Base-by-base conservation (phyloP, 2,888 invertebrate genomes). In the Plusia festucae region DNA sequence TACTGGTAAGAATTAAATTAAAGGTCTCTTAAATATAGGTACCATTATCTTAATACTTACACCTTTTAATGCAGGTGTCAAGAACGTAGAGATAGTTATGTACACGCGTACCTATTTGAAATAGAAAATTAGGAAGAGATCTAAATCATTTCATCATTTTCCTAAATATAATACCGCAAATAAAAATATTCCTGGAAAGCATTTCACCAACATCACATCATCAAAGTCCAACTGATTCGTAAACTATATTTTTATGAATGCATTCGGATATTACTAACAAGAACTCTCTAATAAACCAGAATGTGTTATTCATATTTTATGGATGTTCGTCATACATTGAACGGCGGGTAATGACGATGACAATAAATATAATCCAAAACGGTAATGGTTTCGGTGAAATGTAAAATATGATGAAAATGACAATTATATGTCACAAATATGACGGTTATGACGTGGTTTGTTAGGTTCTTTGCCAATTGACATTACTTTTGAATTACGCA, bases 371-470 rank as follows among this genome's bases (percentile, higher is more conserved):
- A 62, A 66, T 68, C 61, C 59, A 57, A 81, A 74, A 71, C 74
- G 71, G 60, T 73, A 68, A 70, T 55, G 70, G 60, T 60, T 46
- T 16, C 68, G 59, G 70, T 71, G 71, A 79, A 61, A 78, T 71
- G 68, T 73, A 55, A 57, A 81, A 67, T 71, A 54, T 70, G 74
- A 76, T 61, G 68, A n/a, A 49, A 54, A 65, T 70, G 59, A 70
- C 63, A 66, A 79, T 79, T 74, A 82, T 72, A 68, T 74, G 58
- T 74, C 77, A 68, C 55, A 53, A 68, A 70, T 71, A 79, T 74
- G 73, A 74, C 63, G 63, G 54, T 59, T 65, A 60, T 70, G 66
- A 68, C 64, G 27, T 60, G 13, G 2, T 24, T 54, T 56, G 66
- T 65, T 68, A 68, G 66, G 52, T 65, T 71, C 51, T 49, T 68